These are phyloP conservation scores for Sitobion miscanthi DNA, from an alignment of 1,140 invertebrate genomes.

Conservation along the genomic window DNA sequence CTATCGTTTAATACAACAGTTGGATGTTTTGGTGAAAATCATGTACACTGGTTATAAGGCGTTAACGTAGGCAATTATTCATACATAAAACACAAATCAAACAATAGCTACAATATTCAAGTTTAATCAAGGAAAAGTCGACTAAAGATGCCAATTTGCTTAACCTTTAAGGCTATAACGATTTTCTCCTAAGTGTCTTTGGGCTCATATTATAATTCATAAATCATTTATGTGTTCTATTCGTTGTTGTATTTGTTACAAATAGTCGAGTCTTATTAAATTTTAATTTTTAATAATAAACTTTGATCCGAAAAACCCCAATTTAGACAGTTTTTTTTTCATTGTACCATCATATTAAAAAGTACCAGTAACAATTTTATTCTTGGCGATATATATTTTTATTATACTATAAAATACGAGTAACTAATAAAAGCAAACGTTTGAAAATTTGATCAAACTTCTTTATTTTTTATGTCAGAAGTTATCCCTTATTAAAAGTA, in stretches of 20 bases:
- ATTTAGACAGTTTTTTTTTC: not conserved
- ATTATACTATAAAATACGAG: not conserved
- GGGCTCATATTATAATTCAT: not conserved
- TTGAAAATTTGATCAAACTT: not conserved
- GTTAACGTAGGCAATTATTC: not conserved
- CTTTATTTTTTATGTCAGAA: not conserved
- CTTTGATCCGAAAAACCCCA: not conserved
- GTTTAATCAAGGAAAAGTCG: not conserved
- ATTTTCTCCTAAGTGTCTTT: not conserved
- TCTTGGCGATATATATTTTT: not conserved
- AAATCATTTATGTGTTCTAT: not conserved
- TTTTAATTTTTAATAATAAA: not conserved
- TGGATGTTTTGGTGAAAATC: not conserved
- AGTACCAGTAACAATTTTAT: not conserved
- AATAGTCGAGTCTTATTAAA: not conserved
- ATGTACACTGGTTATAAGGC: not conserved
- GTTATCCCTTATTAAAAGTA: not conserved
- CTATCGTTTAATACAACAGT: not conserved
- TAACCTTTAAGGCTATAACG: not conserved
- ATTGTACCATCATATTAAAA: not conserved
- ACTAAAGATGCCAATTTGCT: not conserved
- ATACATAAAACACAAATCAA: not conserved
- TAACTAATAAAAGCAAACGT: not conserved
- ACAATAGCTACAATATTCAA: not conserved
- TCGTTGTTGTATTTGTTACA: not conserved